Conservation (phyloP, 2,888 invertebrate species). For the Apamea anceps region DNA sequence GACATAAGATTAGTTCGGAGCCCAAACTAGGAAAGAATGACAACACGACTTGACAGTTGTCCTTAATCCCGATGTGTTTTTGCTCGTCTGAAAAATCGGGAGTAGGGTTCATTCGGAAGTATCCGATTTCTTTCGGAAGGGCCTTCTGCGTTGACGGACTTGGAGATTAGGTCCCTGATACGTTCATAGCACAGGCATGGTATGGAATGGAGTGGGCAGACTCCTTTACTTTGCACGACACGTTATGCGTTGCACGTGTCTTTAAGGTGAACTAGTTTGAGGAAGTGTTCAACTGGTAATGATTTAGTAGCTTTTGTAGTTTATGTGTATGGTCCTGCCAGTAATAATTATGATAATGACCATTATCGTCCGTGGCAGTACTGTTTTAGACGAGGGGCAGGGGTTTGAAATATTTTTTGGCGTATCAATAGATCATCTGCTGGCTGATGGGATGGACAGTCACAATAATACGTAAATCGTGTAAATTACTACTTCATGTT, state of each 20-base stretch:
- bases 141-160: too few relatives aligned
- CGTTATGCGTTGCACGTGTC: constrained; percentile 65
- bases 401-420: background rate
- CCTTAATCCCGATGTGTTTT: background rate
- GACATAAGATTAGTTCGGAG: too few relatives aligned
- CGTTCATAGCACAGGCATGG: background rate
- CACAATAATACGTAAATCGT: background rate
- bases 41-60: background rate
- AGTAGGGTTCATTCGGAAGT: background rate
- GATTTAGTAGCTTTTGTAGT: constrained; percentile 42
- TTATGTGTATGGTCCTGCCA: background rate
- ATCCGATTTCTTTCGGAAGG: background rate
- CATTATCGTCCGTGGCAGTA: background rate
- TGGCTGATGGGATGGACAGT: background rate
- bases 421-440: background rate
- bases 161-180: background rate
- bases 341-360: background rate
- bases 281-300: constrained; percentile 50
- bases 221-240: constrained; percentile 60
- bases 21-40: background rate
- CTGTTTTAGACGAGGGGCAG: background rate
- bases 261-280: constrained; percentile 30
- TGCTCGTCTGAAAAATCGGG: background rate
- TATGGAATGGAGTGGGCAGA: background rate
- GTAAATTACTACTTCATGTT: background rate